A percentile compares a stretch with the other conserved stretches of the same genome.
Evolutionary conservation across 2,113 vertebrate genomes (phyloP).

Genomic region (Trochalopteron elliotii): DNA sequence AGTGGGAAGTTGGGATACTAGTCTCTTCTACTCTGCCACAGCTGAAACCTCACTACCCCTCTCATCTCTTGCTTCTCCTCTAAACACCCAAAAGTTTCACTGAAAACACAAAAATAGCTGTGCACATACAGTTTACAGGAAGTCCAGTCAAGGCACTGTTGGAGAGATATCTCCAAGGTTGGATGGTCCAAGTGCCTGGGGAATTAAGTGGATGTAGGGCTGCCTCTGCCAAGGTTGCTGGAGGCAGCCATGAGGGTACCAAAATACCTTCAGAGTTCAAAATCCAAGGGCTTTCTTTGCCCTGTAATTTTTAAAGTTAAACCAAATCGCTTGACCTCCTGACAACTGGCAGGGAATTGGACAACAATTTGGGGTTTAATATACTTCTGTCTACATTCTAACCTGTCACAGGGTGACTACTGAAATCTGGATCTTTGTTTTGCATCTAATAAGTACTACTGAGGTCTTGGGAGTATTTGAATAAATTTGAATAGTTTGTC

Average conservation of each 20-base stretch:
- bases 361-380: background rate
- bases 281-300: background rate
- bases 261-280: background rate
- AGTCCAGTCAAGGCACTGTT: background rate
- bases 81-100: fast-evolving
- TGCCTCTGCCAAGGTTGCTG: background rate
- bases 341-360: background rate
- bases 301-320: background rate
- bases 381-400: background rate
- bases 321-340: background rate
- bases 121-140: background rate
- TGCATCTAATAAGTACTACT: background rate
- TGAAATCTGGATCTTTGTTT: background rate
- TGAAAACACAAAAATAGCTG: background rate
- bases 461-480: background rate
- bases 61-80: background rate
- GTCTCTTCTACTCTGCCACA: background rate
- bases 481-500: background rate
- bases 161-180: background rate
- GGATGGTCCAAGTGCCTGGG: background rate
- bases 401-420: background rate
- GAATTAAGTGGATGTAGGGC: background rate
- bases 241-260: background rate
- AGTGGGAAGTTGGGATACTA: background rate
- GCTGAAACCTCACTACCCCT: background rate